Conservation (phyloP, 1,140 invertebrate genomes). For the Pomacea maculata region DNA sequence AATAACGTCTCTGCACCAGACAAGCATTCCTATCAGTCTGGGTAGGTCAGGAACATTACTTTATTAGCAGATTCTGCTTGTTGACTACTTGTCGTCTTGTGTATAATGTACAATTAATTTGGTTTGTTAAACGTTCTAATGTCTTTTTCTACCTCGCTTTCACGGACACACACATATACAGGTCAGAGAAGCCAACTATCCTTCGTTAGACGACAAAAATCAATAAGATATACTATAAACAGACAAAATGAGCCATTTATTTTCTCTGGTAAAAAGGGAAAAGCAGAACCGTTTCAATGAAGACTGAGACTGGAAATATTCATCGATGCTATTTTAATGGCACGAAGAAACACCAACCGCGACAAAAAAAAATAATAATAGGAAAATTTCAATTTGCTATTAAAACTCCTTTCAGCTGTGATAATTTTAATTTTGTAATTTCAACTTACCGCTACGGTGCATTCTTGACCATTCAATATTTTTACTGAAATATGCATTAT, state of each 20-base stretch:
- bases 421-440: neutral
- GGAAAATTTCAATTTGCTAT: neutral
- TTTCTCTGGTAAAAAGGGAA: too few relatives aligned
- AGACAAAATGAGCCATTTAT: too few relatives aligned
- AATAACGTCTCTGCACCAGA: too few relatives aligned
- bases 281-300: too few relatives aligned
- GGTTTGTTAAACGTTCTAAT: neutral
- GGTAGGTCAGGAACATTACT: too few relatives aligned
- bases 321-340: neutral
- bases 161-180: neutral
- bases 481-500: slow-evolving; percentile 50
- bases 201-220: too few relatives aligned
- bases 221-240: too few relatives aligned
- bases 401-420: neutral
- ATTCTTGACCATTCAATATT: slow-evolving; percentile 53
- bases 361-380: neutral
- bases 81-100: neutral
- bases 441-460: slow-evolving; percentile 47
- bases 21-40: too few relatives aligned
- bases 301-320: neutral
- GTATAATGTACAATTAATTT: neutral
- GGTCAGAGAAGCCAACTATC: too few relatives aligned
- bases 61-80: too few relatives aligned
- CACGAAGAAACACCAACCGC: too few relatives aligned
- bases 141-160: neutral